phyloP scores from a whole-genome alignment of 2,888 invertebrate species.

The Tolmerus cingulatus region DNA sequence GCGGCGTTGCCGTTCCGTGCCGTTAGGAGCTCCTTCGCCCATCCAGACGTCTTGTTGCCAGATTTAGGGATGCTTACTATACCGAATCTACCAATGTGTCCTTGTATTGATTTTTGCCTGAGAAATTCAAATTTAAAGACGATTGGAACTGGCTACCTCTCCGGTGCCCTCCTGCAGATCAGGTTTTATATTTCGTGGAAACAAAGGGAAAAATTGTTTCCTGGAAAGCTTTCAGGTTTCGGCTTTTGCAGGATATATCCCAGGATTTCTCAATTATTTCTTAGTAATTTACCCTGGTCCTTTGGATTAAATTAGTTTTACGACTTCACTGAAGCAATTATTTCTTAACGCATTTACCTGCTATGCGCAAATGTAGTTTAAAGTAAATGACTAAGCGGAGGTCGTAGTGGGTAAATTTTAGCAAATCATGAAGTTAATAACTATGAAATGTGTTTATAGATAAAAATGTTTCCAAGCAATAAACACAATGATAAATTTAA shows the following conservation, averaged over 20 bases:
- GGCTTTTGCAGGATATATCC: not conserved
- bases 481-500: not conserved
- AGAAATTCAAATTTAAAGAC: not conserved
- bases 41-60: constrained; percentile 33
- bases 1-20: not conserved
- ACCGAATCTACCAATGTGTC: not conserved
- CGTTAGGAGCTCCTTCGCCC: constrained; percentile 7
- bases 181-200: not conserved
- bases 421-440: not conserved
- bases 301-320: not conserved
- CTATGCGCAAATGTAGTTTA: not conserved
- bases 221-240: not conserved
- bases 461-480: not conserved
- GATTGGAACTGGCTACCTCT: not conserved
- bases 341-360: not conserved
- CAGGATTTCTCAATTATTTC: not conserved
- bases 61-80: constrained; percentile 16
- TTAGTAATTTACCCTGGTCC: not conserved
- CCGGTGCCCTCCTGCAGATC: not conserved
- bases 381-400: not conserved
- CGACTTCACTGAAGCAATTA: not conserved
- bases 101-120: constrained; percentile 21
- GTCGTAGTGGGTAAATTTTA: not conserved
- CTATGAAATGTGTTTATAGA: not conserved
- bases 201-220: not conserved